Conservation (phyloP, 2,113 vertebrate species). For the Labrus mixtus region DNA sequence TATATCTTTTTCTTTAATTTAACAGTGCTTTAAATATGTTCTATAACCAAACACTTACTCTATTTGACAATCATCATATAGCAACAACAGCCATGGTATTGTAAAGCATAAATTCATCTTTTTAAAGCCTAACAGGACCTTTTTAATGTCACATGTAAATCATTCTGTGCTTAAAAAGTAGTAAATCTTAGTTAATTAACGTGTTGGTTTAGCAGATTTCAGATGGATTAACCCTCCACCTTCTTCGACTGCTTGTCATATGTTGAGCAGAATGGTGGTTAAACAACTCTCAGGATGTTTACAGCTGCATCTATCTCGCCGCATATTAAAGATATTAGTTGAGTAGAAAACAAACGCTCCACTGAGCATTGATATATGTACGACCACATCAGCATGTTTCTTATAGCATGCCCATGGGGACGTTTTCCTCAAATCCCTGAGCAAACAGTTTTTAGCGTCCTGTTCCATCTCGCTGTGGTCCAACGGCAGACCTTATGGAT, state of each 20-base stretch:
- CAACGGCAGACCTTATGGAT: conserved; percentile 48
- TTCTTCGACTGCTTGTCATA: not conserved
- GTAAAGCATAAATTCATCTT: too few species aligned
- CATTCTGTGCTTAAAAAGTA: not conserved
- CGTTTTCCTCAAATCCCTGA: conserved; percentile 36
- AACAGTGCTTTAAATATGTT: too few species aligned
- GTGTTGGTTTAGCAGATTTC: not conserved
- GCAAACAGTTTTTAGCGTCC: conserved; percentile 43
- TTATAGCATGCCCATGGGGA: not conserved
- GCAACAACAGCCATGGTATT: too few species aligned
- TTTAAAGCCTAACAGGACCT: not conserved
- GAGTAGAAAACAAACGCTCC: not conserved
- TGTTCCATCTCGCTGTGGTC: conserved; percentile 39
- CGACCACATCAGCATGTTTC: conserved; percentile 46
- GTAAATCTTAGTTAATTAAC: not conserved
- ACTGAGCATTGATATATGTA: conserved; percentile 24
- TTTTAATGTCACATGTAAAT: not conserved
- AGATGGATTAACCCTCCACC: not conserved
- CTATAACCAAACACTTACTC: too few species aligned
- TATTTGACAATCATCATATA: too few species aligned
- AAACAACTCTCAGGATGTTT: not conserved
- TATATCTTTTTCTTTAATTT: too few species aligned
- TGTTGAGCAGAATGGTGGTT: not conserved
- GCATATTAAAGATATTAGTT: not conserved
- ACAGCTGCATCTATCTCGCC: not conserved